phyloP scores from a whole-genome alignment of 2,113 vertebrate genomes.

The Neotoma lepida region DNA sequence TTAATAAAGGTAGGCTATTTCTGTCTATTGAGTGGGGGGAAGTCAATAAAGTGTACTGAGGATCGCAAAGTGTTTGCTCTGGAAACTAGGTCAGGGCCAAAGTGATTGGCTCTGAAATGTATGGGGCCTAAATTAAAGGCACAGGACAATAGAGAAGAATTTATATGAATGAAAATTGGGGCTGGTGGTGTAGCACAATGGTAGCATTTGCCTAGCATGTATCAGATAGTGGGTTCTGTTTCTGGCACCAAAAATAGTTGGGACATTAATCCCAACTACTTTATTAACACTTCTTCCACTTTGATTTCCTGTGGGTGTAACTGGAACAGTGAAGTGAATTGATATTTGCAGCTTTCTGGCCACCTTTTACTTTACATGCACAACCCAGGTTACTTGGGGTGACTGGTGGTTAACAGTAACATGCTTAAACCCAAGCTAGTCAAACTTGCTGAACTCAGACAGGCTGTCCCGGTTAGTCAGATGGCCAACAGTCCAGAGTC shows the following conservation, averaged over 20 bases:
- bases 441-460: slow-evolving; percentile 7
- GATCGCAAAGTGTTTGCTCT: slow-evolving; percentile 50
- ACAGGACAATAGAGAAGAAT: slow-evolving; percentile 2
- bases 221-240: not conserved
- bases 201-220: not conserved
- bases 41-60: slow-evolving; percentile 2
- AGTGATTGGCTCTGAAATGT: slow-evolving; percentile 25
- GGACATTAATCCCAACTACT: not conserved
- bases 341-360: not conserved
- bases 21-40: not conserved
- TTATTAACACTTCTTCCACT: slow-evolving; percentile 37
- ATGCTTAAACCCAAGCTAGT: not conserved
- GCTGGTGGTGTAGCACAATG: not conserved
- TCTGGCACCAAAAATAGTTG: not conserved
- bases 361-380: not conserved
- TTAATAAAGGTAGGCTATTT: slow-evolving; percentile 64
- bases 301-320: not conserved
- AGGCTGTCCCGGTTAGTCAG: not conserved
- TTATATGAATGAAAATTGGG: slow-evolving; percentile 20
- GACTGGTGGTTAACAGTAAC: not conserved
- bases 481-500: not conserved
- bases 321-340: not conserved
- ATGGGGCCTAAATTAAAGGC: slow-evolving; percentile 43
- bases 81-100: slow-evolving; percentile 19
- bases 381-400: not conserved